Evolutionary conservation across 2,888 invertebrate species (phyloP).

Genomic region (Macrosoma leucophasiata): DNA sequence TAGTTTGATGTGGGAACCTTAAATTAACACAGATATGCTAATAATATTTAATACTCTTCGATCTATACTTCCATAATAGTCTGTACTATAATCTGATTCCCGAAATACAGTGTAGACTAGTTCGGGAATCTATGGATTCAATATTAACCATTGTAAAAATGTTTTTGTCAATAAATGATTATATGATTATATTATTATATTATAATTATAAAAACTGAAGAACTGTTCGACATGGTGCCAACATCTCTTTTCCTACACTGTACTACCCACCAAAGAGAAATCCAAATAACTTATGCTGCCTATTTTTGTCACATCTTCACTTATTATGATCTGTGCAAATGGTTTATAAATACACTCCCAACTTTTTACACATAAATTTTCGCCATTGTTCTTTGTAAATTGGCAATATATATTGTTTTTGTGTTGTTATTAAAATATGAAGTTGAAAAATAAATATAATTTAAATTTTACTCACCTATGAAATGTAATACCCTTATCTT

Average conservation of each 20-base stretch:
- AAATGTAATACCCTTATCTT: not conserved
- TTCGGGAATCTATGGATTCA: too few species aligned
- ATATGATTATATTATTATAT: not conserved
- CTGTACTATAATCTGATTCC: too few species aligned
- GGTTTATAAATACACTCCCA: not conserved
- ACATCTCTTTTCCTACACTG: too few species aligned
- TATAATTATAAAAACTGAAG: too few species aligned
- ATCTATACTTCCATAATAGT: too few species aligned
- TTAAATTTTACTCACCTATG: not conserved
- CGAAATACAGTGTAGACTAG: too few species aligned
- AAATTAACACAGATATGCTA: constrained; percentile 12
- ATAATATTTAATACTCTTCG: not conserved
- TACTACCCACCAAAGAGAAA: not conserved
- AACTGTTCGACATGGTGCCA: too few species aligned
- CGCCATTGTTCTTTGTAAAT: not conserved
- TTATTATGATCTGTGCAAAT: not conserved
- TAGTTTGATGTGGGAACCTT: constrained; percentile 14
- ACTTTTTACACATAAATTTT: not conserved
- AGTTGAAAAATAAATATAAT: too few species aligned
- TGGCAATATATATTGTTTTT: not conserved
- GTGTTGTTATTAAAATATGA: not conserved
- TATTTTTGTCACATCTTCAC: not conserved
- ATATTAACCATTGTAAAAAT: too few species aligned
- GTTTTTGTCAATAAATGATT: not conserved
- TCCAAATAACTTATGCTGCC: not conserved